Evolutionary conservation across 1,140 invertebrate genomes (phyloP).

Genomic region (Forficula auricularia): DNA sequence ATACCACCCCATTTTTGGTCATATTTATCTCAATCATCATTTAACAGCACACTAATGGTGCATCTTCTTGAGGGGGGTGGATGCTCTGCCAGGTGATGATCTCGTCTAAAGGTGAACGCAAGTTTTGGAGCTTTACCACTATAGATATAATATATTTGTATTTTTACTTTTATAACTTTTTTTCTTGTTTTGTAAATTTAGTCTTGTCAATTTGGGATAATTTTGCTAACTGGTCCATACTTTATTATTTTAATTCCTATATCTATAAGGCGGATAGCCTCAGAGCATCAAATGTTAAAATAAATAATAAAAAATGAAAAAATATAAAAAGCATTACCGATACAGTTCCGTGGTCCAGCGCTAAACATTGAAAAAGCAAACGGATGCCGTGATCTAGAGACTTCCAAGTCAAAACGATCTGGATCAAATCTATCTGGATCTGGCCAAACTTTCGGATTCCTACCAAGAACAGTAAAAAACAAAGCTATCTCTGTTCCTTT

Average conservation of each 20-base stretch:
- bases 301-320: background rate
- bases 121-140: too few species aligned
- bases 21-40: too few species aligned
- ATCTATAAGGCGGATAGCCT: background rate
- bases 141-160: too few species aligned
- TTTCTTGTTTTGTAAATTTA: background rate
- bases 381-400: slow-evolving; percentile 17
- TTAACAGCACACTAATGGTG: too few species aligned
- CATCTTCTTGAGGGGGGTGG: too few species aligned
- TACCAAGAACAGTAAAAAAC: too few species aligned
- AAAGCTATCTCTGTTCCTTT: too few species aligned
- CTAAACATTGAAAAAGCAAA: slow-evolving; percentile 30
- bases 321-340: background rate
- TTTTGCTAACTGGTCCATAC: background rate
- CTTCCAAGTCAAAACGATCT: slow-evolving; percentile 30
- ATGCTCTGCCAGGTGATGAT: too few species aligned
- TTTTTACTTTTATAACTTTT: too few species aligned
- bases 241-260: slow-evolving; percentile 1
- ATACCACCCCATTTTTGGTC: too few species aligned
- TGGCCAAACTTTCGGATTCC: slow-evolving; percentile 26
- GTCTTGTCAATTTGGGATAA: background rate
- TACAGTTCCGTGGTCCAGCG: slow-evolving; percentile 19
- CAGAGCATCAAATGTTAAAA: slow-evolving; percentile 13
- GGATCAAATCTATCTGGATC: slow-evolving; percentile 37
- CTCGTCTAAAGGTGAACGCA: too few species aligned